phyloP scores from a whole-genome alignment of 1,140 invertebrate species.

The Augochlora pura region DNA sequence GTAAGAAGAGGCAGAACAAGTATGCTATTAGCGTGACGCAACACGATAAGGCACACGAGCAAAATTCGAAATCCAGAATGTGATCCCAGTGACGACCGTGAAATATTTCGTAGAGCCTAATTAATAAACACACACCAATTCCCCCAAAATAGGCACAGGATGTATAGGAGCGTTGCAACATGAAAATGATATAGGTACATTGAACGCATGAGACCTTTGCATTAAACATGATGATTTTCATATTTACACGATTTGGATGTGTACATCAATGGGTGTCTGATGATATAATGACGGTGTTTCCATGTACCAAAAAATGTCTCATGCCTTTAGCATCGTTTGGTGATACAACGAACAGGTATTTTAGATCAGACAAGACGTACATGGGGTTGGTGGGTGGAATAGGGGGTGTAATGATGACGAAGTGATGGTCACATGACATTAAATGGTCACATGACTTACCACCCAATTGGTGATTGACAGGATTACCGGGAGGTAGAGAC shows the following conservation, averaged over 20 bases:
- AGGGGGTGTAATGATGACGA: slow-evolving; percentile 58
- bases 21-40: not conserved
- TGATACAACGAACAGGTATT: slow-evolving; percentile 18
- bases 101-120: not conserved
- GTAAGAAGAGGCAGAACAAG: not conserved
- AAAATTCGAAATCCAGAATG: not conserved
- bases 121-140: slow-evolving; percentile 27
- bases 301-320: slow-evolving; percentile 40
- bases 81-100: slow-evolving; percentile 4
- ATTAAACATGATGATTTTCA: slow-evolving; percentile 22
- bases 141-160: slow-evolving; percentile 14
- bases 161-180: slow-evolving; percentile 8
- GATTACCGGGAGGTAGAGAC: slow-evolving; percentile 76
- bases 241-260: slow-evolving; percentile 43
- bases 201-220: slow-evolving; percentile 15
- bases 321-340: slow-evolving; percentile 41
- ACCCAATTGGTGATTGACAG: slow-evolving; percentile 81
- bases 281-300: slow-evolving; percentile 56
- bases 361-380: slow-evolving; percentile 1
- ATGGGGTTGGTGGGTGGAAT: not conserved
- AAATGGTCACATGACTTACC: slow-evolving; percentile 82
- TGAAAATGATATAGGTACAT: not conserved
- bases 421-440: slow-evolving; percentile 78
- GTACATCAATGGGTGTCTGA: slow-evolving; percentile 35
- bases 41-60: not conserved